A percentile compares a stretch with the other conserved stretches of the same genome.
Evolutionary conservation across 2,113 vertebrate species (phyloP).

Genomic region (Ibidorhyncha struthersii): DNA sequence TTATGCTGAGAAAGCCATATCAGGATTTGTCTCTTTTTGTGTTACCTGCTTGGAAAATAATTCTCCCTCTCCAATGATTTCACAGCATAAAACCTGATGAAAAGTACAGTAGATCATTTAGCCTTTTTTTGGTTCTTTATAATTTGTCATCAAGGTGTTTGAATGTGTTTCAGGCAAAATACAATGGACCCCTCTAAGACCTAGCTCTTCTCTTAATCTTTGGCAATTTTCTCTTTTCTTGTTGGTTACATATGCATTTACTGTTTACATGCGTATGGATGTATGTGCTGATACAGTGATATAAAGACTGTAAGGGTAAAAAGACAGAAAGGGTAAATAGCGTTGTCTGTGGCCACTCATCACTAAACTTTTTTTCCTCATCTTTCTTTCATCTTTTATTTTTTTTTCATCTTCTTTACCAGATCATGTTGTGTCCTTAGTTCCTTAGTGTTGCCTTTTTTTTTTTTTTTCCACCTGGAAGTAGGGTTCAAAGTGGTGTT

Average conservation of each 20-base stretch:
- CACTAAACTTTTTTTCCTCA: rapidly evolving
- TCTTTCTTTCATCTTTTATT: rapidly evolving
- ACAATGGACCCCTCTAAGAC: background rate
- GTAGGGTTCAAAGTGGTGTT: background rate
- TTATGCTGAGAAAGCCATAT: rapidly evolving
- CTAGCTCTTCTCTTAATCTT: background rate
- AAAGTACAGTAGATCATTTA: background rate
- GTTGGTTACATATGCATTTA: background rate
- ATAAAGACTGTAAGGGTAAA: background rate
- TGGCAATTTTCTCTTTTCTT: background rate
- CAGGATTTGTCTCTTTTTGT: background rate
- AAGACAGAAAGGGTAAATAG: background rate
- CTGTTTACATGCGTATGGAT: background rate
- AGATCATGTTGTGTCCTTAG: rapidly evolving
- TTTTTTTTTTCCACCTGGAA: background rate
- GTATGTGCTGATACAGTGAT: background rate
- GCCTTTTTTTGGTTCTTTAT: background rate
- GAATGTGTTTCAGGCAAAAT: background rate
- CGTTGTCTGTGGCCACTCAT: rapidly evolving
- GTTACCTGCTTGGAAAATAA: background rate
- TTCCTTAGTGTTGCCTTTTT: background rate
- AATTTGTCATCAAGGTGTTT: background rate
- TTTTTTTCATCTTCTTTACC: background rate
- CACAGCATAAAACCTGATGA: background rate
- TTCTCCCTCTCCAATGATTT: background rate